phyloP scores from a whole-genome alignment of 2,113 vertebrate species.

The Micronycteris hirsuta region DNA sequence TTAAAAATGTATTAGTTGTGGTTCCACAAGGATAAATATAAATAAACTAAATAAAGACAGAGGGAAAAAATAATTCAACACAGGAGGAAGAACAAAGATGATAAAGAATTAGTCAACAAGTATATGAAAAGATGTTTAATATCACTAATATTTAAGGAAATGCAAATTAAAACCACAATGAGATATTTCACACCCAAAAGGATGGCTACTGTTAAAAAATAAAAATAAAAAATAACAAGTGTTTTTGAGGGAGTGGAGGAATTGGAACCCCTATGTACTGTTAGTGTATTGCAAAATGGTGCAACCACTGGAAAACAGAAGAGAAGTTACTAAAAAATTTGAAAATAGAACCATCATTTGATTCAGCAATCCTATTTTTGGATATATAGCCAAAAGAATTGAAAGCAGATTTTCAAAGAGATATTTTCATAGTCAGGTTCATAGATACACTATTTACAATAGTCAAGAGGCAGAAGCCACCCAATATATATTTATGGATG shows the following conservation, averaged over 20 bases:
- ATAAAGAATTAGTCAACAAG: neutral
- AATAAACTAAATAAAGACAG: neutral
- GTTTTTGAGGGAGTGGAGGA: neutral
- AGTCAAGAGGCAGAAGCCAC: neutral
- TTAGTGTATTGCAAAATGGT: neutral
- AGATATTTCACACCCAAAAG: neutral
- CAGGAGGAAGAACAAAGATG: neutral
- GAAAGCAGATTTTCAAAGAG: neutral
- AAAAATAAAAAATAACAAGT: neutral
- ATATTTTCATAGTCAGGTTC: neutral
- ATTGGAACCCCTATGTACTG: neutral
- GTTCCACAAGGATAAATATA: neutral
- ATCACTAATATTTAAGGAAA: neutral
- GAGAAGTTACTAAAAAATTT: neutral
- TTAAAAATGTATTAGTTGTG: neutral
- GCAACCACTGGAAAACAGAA: neutral
- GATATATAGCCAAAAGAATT: neutral
- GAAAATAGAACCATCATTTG: neutral
- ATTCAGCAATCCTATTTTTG: neutral
- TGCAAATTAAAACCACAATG: neutral
- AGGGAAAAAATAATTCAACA: neutral
- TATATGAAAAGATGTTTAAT: neutral
- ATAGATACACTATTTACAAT: neutral
- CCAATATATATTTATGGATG: neutral
- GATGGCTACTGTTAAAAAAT: neutral